Evolutionary conservation across 1,140 invertebrate genomes (phyloP).

Genomic region (Eufriesea mexicana): DNA sequence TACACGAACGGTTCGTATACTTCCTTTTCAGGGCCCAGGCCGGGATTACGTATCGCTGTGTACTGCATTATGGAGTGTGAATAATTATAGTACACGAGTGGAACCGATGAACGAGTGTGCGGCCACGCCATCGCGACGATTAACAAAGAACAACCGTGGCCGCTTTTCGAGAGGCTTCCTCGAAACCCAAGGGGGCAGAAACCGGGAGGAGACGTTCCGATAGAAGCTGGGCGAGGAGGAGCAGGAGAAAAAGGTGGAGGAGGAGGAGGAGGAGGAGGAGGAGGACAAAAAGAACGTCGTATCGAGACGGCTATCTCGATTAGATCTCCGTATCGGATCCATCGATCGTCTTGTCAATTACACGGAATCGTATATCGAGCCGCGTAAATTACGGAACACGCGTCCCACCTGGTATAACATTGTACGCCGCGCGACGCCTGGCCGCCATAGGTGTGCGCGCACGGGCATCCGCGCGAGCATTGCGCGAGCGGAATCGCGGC

Average conservation of each 20-base stretch:
- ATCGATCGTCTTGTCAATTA: constrained; percentile 46
- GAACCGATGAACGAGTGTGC: constrained; percentile 44
- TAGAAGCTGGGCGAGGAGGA: not conserved
- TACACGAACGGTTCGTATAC: constrained; percentile 59
- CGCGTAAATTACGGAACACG: constrained; percentile 36
- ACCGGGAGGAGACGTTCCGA: not conserved
- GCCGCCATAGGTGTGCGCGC: no score
- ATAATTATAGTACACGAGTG: constrained; percentile 63
- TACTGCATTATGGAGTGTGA: constrained; percentile 59
- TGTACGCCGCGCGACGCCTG: not conserved
- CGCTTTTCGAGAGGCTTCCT: constrained; percentile 49
- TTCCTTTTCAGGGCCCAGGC: constrained; percentile 47
- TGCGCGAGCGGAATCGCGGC: not conserved
- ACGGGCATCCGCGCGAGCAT: no score
- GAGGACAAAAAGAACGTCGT: not conserved
- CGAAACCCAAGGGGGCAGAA: not conserved
- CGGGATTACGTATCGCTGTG: constrained; percentile 59
- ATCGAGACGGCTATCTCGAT: constrained; percentile 34
- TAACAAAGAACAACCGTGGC: constrained; percentile 49
- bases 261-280: not conserved
- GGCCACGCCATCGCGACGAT: constrained; percentile 23
- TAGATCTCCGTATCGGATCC: constrained; percentile 38
- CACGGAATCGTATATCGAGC: constrained; percentile 35
- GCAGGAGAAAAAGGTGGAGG: not conserved
- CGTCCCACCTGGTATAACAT: constrained; percentile 26